Base-by-base conservation (phyloP, 2,888 invertebrate species). In the Listrodromus nycthemerus region DNA sequence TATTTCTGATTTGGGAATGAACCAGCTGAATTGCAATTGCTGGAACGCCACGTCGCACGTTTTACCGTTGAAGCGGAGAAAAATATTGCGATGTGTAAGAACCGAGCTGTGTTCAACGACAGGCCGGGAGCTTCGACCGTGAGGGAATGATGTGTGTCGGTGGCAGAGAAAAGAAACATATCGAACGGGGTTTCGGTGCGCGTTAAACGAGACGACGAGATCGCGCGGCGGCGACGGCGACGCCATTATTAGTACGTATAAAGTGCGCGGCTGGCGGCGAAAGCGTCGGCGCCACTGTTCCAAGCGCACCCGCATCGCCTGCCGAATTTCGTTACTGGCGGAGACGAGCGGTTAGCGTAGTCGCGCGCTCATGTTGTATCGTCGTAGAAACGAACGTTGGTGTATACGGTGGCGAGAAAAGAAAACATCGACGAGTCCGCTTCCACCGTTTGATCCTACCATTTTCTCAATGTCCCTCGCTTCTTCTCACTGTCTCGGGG, bases 231-330 rank as follows among this genome's bases (percentile, higher is more conserved):
- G 50, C 41, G 52, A 79, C 55, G 69, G 69, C 76, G 82, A 84
- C 82, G 77, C 71, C 77, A 77, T 82, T 67, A 73, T 82, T 69
- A 66, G 73, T 77, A 48, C 67, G 69, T 48, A 61, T 58, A 61
- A 55, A 73, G 55, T 78, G 78, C 77, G 82, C 69, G 82, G 24
- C 41, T 27, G 48, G 78, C 52, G 76, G 37, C 69, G 75, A 27
- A 67, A 82, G 69, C 70, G 65, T 79, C 86, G 84, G 86, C 84
- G 84, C 83, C 86, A 73, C 73, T 80, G 61, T 77, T 73, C 79
- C 80, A 66, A 66, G 74, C 76, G 77, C 55, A 45, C 48, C 27
- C 63, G 80, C 73, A 81, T 66, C 21, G 69, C 65, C 27, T 67
- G 52, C 75, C 75, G 63, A 82, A 67, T 78, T 73, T 52, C 52